These are phyloP conservation scores for Serranus cabrilla DNA, from an alignment of 2,797 vertebrate genomes.

Conservation along the genomic window DNA sequence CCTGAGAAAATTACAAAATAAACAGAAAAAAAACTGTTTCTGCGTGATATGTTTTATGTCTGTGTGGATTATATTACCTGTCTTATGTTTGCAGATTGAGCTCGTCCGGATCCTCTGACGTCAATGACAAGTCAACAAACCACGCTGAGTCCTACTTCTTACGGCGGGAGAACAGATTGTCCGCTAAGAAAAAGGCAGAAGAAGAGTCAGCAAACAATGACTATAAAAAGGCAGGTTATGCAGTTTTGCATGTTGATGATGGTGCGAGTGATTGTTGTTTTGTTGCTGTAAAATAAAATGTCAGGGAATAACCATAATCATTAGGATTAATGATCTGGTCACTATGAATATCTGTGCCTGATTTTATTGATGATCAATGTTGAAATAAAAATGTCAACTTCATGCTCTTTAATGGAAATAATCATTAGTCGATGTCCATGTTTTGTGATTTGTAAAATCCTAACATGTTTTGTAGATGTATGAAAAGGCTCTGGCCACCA, in stretches of 20 bases:
- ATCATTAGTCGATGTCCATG: neutral
- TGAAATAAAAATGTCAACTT: neutral
- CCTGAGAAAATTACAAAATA: neutral
- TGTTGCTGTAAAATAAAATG: neutral
- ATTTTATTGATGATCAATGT: neutral
- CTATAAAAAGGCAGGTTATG: constrained; percentile 89
- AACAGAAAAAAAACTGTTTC: neutral
- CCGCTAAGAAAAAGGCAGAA: constrained; percentile 86
- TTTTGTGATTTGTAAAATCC: neutral
- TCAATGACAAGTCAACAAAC: constrained; percentile 81
- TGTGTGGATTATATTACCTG: neutral
- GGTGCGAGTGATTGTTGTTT: neutral
- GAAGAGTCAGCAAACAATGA: constrained; percentile 87
- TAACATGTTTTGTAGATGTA: constrained; percentile 87
- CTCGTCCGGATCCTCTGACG: constrained; percentile 79
- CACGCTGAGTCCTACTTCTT: constrained; percentile 86
- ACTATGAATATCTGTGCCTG: neutral
- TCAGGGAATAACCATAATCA: neutral
- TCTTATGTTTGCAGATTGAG: constrained; percentile 82
- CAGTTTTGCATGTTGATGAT: neutral
- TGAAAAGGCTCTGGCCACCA: constrained; percentile 91
- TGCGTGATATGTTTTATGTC: neutral
- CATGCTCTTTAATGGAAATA: neutral
- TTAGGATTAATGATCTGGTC: neutral
- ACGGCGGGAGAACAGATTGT: constrained; percentile 88